A percentile compares a stretch with the other conserved stretches of the same genome.
phyloP scores from a whole-genome alignment of 2,888 invertebrate species.

The Drepanosiphum platanoidis region DNA sequence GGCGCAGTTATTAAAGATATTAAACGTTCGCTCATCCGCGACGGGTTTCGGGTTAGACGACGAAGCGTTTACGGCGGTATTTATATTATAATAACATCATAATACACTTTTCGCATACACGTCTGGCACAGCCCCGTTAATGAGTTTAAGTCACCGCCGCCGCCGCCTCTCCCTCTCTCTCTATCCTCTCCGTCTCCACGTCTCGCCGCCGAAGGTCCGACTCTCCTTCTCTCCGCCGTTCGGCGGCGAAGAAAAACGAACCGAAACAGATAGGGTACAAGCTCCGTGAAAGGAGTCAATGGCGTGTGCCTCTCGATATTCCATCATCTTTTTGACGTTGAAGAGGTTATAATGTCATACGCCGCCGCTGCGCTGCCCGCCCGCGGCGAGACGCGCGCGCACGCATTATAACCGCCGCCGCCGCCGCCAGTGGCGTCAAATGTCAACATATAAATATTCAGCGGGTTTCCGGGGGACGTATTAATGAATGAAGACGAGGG shows the following conservation, averaged over 20 bases:
- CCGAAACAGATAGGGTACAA: constrained; percentile 44
- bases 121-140: neutral
- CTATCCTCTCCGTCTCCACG: neutral
- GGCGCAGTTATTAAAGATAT: neutral
- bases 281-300: constrained; percentile 57
- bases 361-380: constrained; percentile 44
- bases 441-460: constrained; percentile 62
- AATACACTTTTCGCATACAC: neutral
- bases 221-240: constrained; percentile 1
- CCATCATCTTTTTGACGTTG: constrained; percentile 61
- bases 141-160: constrained; percentile 10
- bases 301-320: constrained; percentile 60
- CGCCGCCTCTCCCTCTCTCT: neutral
- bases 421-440: constrained; percentile 54
- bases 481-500: constrained; percentile 60
- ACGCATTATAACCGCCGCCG: constrained; percentile 30
- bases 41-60: constrained; percentile 31
- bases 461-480: constrained; percentile 33
- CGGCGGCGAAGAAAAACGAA: constrained; percentile 31
- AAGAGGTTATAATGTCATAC: constrained; percentile 58
- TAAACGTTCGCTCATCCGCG: neutral
- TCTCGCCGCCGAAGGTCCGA: neutral
- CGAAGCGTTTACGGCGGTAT: neutral
- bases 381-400: constrained; percentile 15
- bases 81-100: neutral